These are phyloP conservation scores for Leptinotarsa texana DNA, from an alignment of 1,140 invertebrate species.

Conservation along the genomic window DNA sequence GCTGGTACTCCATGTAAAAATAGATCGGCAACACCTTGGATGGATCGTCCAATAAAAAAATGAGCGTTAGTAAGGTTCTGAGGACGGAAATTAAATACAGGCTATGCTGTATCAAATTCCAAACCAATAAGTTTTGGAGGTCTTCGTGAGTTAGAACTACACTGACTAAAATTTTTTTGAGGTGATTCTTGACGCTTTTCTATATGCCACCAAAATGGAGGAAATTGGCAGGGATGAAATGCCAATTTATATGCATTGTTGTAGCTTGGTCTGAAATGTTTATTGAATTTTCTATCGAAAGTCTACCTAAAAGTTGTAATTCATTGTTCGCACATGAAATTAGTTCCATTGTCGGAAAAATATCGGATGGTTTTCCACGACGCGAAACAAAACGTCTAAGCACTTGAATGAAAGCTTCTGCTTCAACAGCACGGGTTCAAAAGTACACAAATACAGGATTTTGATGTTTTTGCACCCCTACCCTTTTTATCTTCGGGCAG, in stretches of 20 bases:
- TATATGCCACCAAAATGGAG: slow-evolving; percentile 49
- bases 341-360: no score
- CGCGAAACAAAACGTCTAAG: no score
- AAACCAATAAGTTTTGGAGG: slow-evolving; percentile 25
- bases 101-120: slow-evolving; percentile 2
- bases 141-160: slow-evolving; percentile 38
- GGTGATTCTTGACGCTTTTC: slow-evolving; percentile 47
- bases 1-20: slow-evolving; percentile 12
- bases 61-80: slow-evolving; percentile 49
- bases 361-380: no score
- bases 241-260: background rate
- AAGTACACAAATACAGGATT: no score
- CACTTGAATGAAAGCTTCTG: no score
- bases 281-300: no score
- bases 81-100: slow-evolving; percentile 40
- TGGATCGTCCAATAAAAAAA: slow-evolving; percentile 50
- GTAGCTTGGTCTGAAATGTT: no score
- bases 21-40: slow-evolving; percentile 39
- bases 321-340: no score
- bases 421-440: no score
- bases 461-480: no score
- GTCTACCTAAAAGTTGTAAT: no score
- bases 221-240: slow-evolving; percentile 44
- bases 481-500: no score
- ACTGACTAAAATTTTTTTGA: slow-evolving; percentile 39